A percentile compares a stretch with the other conserved stretches of the same genome.
phyloP scores from a whole-genome alignment of 2,797 vertebrate species.

The Anisognathus igniventris region DNA sequence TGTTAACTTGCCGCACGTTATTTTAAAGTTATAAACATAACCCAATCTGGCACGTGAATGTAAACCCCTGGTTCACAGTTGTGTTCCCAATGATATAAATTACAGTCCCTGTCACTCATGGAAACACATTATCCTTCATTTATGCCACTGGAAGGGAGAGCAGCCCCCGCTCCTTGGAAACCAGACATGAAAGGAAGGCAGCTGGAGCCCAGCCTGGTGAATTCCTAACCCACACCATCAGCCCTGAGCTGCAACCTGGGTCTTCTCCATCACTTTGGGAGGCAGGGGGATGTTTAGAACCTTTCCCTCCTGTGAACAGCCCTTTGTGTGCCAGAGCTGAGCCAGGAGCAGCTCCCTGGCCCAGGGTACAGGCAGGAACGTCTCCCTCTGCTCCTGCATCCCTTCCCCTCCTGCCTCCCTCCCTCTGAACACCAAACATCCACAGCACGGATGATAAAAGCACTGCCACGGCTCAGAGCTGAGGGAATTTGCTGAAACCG shows the following conservation, averaged over 20 bases:
- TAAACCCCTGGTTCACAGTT: background rate
- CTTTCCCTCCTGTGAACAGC: background rate
- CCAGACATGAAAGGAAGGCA: background rate
- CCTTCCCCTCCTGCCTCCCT: background rate
- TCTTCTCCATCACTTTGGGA: background rate
- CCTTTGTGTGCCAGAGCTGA: background rate
- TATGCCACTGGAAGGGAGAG: background rate
- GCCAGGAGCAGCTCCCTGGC: fast-evolving
- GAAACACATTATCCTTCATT: conserved; percentile 9
- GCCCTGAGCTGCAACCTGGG: background rate
- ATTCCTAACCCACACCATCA: background rate
- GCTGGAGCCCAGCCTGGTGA: background rate
- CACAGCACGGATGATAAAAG: background rate
- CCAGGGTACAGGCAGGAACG: fast-evolving
- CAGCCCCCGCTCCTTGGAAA: conserved; percentile 16
- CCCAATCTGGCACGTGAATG: conserved; percentile 8
- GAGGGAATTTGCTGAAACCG: background rate
- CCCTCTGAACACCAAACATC: background rate
- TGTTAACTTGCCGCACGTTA: background rate
- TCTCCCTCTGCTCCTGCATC: background rate
- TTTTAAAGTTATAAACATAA: conserved; percentile 27
- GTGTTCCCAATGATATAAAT: conserved; percentile 26
- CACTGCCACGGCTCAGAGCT: background rate
- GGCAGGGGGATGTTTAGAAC: background rate
- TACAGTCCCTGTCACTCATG: conserved; percentile 3